Evolutionary conservation across 1,140 invertebrate species (phyloP).

Genomic region (Cheumatopsyche charites): DNA sequence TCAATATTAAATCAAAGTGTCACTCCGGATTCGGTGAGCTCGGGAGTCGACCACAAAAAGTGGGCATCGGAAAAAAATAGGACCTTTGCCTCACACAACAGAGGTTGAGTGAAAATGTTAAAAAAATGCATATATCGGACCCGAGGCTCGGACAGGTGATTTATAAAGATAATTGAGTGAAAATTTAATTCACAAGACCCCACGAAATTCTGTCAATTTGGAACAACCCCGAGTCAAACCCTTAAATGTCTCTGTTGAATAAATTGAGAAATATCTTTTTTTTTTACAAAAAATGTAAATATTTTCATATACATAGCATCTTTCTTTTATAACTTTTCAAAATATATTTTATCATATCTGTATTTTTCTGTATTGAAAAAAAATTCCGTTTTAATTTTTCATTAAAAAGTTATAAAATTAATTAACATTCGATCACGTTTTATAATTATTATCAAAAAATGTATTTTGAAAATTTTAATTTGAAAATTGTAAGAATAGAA

Average conservation of each 20-base stretch:
- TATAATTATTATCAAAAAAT: too few species aligned
- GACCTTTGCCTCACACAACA: slow-evolving; percentile 3
- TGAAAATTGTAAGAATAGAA: background rate
- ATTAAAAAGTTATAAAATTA: too few species aligned
- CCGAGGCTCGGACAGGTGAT: slow-evolving; percentile 38
- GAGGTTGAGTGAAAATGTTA: background rate
- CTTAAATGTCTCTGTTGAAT: background rate
- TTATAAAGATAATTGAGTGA: slow-evolving; percentile 47
- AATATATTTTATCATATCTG: too few species aligned
- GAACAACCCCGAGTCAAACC: slow-evolving; percentile 6
- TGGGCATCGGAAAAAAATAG: background rate
- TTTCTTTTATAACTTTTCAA: too few species aligned
- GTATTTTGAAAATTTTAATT: background rate
- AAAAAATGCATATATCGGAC: slow-evolving; percentile 24
- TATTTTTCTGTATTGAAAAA: too few species aligned
- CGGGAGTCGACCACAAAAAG: slow-evolving; percentile 32
- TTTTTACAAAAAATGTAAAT: too few species aligned
- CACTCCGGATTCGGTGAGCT: slow-evolving; percentile 34
- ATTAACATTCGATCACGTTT: too few species aligned
- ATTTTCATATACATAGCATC: too few species aligned
- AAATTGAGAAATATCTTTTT: too few species aligned
- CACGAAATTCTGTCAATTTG: slow-evolving; percentile 46
- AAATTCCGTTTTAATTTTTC: too few species aligned
- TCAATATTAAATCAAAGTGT: slow-evolving; percentile 39
- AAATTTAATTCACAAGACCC: slow-evolving; percentile 46